Base-by-base conservation (phyloP, 2,113 vertebrate species). In the Poeciliopsis retropinna region DNA sequence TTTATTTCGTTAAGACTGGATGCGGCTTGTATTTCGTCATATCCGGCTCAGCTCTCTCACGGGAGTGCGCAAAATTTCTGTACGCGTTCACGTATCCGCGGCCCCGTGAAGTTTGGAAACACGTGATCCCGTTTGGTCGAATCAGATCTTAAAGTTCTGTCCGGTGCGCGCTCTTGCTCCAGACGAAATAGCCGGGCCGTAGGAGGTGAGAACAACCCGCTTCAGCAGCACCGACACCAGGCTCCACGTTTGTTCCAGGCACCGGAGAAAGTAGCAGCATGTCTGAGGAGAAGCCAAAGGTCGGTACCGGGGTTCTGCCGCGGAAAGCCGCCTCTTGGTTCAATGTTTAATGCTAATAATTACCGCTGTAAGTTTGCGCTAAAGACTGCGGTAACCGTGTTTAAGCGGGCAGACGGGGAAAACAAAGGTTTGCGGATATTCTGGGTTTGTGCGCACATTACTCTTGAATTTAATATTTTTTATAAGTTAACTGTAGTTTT, bases 211-310 rank as follows among this genome's bases (percentile, higher is more conserved):
- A 78, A 69, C 10, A 76, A 70, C 39, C 67, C 75, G 87, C 86
- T 75, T 57, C 70, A 60, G 44, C 74, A 60, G 19, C 7, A 34
- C 54, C 78, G 28, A 39, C 30, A 25, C 25, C 78, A 2, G 70
- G 31, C n/a, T 69, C 30, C 60, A 60, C 78, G 44, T 19, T 77
- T 61, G 5, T 5, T 28, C 54, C 27, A 57, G 51, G 72, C 4
- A 28, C 75, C 44, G 4, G 67, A 60, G 31, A 66, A 73, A 81
- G 34, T 22, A 79, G 82, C 84, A 84, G 84, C 90, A 97, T 97
- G 96, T 96, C 96, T 32, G 96, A 97, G 80, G 96, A 97, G 78
- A 97, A 97, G 91, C 95, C 96, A 72, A 97, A 97, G 96, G 96
- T 97, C 84, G 90, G 94, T 81, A 9, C 34, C 1, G 39, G 0